Evolutionary conservation across 1,140 invertebrate species (phyloP), one percentile per base, ranked within the genome.

Genomic region (Drosophila sp.): DNA sequence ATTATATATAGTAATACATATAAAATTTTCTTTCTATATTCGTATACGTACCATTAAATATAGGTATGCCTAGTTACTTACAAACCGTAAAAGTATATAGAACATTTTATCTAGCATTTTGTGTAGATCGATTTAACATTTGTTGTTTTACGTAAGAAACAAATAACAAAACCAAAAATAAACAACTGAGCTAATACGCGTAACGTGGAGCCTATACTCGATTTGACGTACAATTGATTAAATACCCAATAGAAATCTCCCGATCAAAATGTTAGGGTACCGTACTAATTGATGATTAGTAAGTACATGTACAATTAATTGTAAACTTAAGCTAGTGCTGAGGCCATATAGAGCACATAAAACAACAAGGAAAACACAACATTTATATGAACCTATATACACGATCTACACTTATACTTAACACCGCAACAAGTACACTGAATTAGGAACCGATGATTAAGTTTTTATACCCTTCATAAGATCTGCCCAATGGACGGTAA

Each of bases 101-200:
- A 75, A 82, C 51, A 82, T 78, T 82, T 82, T 82, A 82, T 80
- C 67, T 84, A 86, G 82, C 82, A 86, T 86, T 86, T 87, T 86
- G 83, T 69, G 78, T 86, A 86, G 82, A 78, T 78, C 75, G 82
- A 62, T 86, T 86, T 45, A 72, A 77, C 71, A 82, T 87, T 87
- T 82, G 78, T 86, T 87, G 66, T 82, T 87, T 81, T 65, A 76
- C 61, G 59, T 80, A 86, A 71, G 51, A 80, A 72, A 76, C 51
- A 32, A 48, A 34, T 4, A 46, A 36, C 11, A 9, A 13, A 45
- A 62, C 8, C 21, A 21, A 43, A 38, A 27, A 53, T 53, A 11
- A 53, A 46, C 34, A 45, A 66, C 65, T 54, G 36, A 53, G 51
- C 48, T 57, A 29, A 50, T 7, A 50, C 43, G 64, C 34, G 32